Evolutionary conservation across 2,113 vertebrate genomes (phyloP), one percentile per base, ranked within the genome.

Genomic region (Lutjanus erythropterus): DNA sequence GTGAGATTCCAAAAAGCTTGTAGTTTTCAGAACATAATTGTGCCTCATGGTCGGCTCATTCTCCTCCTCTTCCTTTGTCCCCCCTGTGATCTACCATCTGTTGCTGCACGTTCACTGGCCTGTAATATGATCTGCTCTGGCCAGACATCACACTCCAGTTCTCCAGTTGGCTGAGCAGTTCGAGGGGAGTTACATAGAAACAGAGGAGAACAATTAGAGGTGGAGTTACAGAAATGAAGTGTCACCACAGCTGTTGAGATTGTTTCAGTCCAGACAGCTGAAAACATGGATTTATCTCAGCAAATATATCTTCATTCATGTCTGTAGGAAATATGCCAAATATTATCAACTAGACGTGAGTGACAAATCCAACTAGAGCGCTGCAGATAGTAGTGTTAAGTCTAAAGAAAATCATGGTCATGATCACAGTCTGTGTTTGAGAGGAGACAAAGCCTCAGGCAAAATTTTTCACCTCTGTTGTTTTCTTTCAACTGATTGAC

Each of bases 101-200:
- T 92, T 95, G 91, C 84, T 92, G 91, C 91, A 86, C 41, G 11
- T 91, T 90, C 86, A 50, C 86, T 77, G 88, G 88, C 74, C 72
- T 87, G 94, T 91, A 84, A 85, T 33, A 74, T 86, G 93, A 94
- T 78, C 86, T 46, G 74, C 19, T 46, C 82, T 71, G 86, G 83
- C 79, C 80, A 83, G 84, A 87, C 86, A 87, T 80, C 79, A 83
- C 81, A 75, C 73, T 86, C 65, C 56, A 86, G 88, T 76, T 84
- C 73, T 86, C 65, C 56, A 86, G 88, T 76, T 84, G 88, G 88
- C 83, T 86, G 85, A 71, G 42, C 53, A 31, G 64, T 78, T 65
- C 56, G 58, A 83, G 71, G 90, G 85, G 86, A 89, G 88, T 87
- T 46, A 18, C 76, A 39, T 21, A 23, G 71, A 83, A 84, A 73